These are phyloP conservation scores for Eulemur rubriventer DNA, from an alignment of 2,797 vertebrate genomes.

Conservation along the genomic window DNA sequence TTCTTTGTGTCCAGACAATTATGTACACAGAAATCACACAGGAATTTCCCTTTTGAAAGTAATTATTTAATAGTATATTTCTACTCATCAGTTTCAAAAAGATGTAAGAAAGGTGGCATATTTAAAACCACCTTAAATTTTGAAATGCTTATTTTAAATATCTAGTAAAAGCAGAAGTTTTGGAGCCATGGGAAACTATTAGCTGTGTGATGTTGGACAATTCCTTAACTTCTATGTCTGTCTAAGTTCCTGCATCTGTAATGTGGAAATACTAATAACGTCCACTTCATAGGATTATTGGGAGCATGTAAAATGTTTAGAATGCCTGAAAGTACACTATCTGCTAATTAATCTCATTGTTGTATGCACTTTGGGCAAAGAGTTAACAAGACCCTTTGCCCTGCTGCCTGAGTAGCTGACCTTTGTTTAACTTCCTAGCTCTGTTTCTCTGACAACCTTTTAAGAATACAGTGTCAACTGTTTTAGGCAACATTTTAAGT, in stretches of 20 bases:
- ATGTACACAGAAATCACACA: not conserved
- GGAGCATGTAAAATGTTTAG: not conserved
- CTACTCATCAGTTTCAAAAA: not conserved
- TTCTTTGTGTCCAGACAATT: not conserved
- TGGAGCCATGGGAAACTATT: not conserved
- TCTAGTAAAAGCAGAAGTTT: not conserved
- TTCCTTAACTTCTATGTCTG: not conserved
- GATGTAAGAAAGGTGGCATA: not conserved
- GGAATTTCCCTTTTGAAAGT: not conserved
- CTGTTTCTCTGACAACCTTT: not conserved
- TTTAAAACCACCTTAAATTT: conserved; percentile 25
- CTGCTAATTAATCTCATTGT: not conserved
- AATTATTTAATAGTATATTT: not conserved
- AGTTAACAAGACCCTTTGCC: not conserved
- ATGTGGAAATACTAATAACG: not conserved
- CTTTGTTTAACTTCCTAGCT: not conserved
- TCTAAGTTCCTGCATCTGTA: not conserved
- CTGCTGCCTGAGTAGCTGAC: not conserved
- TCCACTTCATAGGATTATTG: not conserved
- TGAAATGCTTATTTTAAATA: not conserved
- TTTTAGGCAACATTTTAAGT: not conserved
- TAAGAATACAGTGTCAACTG: not conserved
- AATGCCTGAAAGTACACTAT: not conserved
- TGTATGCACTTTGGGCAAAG: not conserved
- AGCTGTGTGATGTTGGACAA: not conserved